Conservation (phyloP, 2,888 invertebrate genomes). For the Eupithecia dodoneata region DNA sequence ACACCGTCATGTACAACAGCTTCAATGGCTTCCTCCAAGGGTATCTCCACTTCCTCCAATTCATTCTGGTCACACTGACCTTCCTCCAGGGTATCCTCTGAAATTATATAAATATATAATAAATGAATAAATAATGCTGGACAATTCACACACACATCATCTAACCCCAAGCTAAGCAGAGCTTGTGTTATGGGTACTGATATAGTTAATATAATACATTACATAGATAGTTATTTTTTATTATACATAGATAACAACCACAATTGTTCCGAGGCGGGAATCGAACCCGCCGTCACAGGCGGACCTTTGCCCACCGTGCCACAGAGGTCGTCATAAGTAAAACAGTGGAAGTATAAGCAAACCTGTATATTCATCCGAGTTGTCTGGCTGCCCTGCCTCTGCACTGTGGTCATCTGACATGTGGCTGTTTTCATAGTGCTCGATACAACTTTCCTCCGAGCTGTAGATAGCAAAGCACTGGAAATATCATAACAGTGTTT, state of each 20-base stretch:
- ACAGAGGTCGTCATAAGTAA: too few species aligned
- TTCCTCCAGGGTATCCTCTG: conserved; percentile 1
- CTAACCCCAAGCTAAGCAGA: too few species aligned
- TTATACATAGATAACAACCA: too few species aligned
- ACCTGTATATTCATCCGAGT: conserved; percentile 9
- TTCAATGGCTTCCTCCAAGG: conserved; percentile 13
- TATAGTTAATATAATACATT: too few species aligned
- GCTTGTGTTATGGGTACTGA: too few species aligned
- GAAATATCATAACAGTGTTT: background rate
- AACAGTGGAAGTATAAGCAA: background rate
- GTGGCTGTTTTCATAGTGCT: conserved; percentile 50
- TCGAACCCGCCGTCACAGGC: too few species aligned
- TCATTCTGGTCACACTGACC: background rate
- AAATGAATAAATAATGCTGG: too few species aligned
- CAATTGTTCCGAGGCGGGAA: too few species aligned
- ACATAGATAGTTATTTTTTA: too few species aligned
- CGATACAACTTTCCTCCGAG: conserved; percentile 49
- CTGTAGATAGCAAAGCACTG: conserved; percentile 50
- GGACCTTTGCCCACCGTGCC: too few species aligned
- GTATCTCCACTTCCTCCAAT: conserved; percentile 17
- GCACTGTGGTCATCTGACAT: conserved; percentile 28
- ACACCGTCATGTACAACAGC: conserved; percentile 16
- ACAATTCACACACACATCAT: too few species aligned
- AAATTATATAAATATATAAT: background rate
- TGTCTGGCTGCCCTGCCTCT: conserved; percentile 16